Evolutionary conservation across 2,797 vertebrate genomes (phyloP).

Genomic region (Cygnus olor): DNA sequence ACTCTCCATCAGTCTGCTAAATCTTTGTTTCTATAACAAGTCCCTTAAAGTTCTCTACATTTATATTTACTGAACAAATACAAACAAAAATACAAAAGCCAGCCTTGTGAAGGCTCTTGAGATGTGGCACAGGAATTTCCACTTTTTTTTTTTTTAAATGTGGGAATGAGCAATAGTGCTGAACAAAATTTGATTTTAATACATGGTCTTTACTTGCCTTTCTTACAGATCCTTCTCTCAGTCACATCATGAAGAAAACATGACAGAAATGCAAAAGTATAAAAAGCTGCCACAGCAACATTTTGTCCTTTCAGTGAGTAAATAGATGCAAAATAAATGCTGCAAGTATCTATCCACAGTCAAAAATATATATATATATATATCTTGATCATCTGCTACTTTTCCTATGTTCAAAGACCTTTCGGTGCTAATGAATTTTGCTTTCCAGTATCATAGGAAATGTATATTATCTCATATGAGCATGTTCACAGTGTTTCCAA

Average conservation of each 20-base stretch:
- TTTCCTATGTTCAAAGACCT: neutral
- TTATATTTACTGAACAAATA: neutral
- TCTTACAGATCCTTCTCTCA: neutral
- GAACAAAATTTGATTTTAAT: neutral
- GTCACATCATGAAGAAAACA: neutral
- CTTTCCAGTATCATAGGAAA: neutral
- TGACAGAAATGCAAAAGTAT: neutral
- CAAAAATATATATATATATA: neutral
- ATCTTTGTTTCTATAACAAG: neutral
- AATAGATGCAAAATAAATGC: neutral
- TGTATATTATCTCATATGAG: neutral
- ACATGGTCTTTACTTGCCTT: neutral
- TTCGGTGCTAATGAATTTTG: neutral
- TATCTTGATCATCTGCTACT: neutral
- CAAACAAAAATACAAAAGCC: neutral
- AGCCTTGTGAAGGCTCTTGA: neutral
- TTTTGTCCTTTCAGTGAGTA: neutral
- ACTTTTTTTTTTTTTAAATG: neutral
- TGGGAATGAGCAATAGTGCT: neutral
- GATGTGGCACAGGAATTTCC: neutral
- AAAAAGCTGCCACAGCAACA: neutral
- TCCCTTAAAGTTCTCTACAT: neutral
- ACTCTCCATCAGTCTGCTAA: neutral
- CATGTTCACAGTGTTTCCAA: neutral
- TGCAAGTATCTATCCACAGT: neutral